Evolutionary conservation across 2,797 vertebrate genomes (phyloP), one percentile per base, ranked within the genome.

Genomic region (Melanotaenia boesemani): DNA sequence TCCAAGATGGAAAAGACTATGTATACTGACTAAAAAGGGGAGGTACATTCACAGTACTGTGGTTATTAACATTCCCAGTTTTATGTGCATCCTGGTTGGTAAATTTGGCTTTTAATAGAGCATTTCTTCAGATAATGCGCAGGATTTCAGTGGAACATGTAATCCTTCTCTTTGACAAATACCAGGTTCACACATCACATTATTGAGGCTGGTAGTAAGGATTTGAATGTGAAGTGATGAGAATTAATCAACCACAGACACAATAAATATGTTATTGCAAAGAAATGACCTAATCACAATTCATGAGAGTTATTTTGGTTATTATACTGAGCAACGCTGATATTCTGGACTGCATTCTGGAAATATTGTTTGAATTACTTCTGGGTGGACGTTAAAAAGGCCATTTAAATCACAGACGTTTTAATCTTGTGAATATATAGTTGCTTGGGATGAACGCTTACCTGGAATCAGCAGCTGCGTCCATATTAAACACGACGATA

Each of bases 381-480:
- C 41, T 16, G 0, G 32, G 30, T 26, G 39, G 50, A 26, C 20
- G 13, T 4, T 10, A 37, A 15, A 11, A 54, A 34, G 28, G 32
- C n/a, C 13, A 10, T 50, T 59, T 22, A 41, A 28, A 67, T 28
- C 32, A 11, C 34, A 48, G 16, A 65, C 13, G 55, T 20, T 6
- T 3, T 15, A 16, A 30, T 56, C 52, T 13, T 55, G 55, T 15
- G 9, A n/a, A 58, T 18, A 32, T 30, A 4, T 5, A 2, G 1
- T 44, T 22, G 41, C 70, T 62, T 13, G 44, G 5, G 12, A 13
- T 12, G 13, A 13, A 39, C 10, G 24, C 55, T 81, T 72, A 92
- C 91, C 91, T 89, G 89, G 18, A 70, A 82, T 2, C 60, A 88
- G 86, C 85, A 87, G 81, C 82, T 85, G 89, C 0, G 68, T 79